Evolutionary conservation across 2,888 invertebrate species (phyloP).

Genomic region (Drosophila barbarae): DNA sequence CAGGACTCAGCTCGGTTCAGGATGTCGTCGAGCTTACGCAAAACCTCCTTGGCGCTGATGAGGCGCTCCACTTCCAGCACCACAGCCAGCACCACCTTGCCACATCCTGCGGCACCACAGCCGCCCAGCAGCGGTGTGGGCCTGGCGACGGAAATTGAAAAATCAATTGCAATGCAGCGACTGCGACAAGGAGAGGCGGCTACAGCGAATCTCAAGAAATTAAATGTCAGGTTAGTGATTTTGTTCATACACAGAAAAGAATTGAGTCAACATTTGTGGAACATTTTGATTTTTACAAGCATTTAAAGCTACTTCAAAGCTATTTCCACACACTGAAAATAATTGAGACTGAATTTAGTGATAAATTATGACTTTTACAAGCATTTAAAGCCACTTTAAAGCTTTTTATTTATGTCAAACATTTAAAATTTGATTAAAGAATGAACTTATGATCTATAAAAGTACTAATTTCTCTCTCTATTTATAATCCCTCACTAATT

Average conservation of each 20-base stretch:
- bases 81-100: conserved; percentile 22
- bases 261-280: not conserved
- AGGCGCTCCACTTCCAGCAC: conserved; percentile 68
- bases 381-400: too few relatives aligned
- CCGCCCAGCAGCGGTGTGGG: conserved; percentile 56
- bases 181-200: conserved; percentile 41
- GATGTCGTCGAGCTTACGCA: conserved; percentile 73
- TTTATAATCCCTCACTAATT: conserved; percentile 25
- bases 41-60: conserved; percentile 69
- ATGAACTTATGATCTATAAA: not conserved
- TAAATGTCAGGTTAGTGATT: conserved; percentile 43
- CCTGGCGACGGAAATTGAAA: conserved; percentile 69
- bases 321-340: conserved; percentile 3
- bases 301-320: not conserved
- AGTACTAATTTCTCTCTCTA: conserved; percentile 2
- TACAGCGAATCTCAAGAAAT: conserved; percentile 27
- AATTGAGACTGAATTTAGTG: not conserved
- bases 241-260: conserved; percentile 9
- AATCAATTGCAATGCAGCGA: conserved; percentile 67
- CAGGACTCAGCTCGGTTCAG: conserved; percentile 9
- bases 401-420: too few relatives aligned
- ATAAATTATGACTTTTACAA: too few relatives aligned
- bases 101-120: conserved; percentile 27
- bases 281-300: not conserved
- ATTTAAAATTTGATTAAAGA: too few relatives aligned